Conservation (phyloP, 92 coral and sea anemone genomes). For the Nematostella vectensis region DNA sequence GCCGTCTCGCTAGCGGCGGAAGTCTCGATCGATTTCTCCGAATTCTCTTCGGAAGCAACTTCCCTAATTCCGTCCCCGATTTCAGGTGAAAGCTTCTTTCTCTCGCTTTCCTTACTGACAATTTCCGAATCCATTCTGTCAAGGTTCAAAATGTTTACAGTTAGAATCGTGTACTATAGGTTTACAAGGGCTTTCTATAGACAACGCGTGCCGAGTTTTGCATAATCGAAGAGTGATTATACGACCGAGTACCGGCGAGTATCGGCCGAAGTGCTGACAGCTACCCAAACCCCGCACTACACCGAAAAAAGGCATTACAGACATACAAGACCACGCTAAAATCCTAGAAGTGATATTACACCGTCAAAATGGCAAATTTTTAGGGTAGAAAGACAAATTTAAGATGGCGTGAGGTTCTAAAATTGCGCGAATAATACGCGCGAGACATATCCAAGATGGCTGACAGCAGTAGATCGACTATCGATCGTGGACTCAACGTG, state of each 20-base stretch:
- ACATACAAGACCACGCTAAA: too few relatives aligned
- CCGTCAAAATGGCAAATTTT: neutral
- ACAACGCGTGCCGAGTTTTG: conserved; percentile 22
- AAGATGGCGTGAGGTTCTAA: conserved; percentile 7
- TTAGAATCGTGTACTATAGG: conserved; percentile 2
- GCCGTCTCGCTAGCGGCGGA: too few relatives aligned
- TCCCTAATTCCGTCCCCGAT: conserved; percentile 15
- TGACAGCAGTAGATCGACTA: conserved; percentile 20
- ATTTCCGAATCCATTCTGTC: conserved; percentile 66
- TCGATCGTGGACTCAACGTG: too few relatives aligned
- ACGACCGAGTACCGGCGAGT: conserved; percentile 20
- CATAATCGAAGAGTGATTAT: conserved; percentile 53
- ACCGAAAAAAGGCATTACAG: conserved; percentile 11
- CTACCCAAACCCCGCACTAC: conserved; percentile 11
- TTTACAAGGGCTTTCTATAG: conserved; percentile 8
- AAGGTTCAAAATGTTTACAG: conserved; percentile 16
- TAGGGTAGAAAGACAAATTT: neutral
- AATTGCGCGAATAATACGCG: conserved; percentile 39
- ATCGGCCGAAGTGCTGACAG: conserved; percentile 42
- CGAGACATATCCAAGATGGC: conserved; percentile 28
- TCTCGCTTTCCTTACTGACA: conserved; percentile 55
- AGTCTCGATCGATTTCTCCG: conserved; percentile 28
- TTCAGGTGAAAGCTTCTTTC: conserved; percentile 57
- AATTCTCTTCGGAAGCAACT: conserved; percentile 14
- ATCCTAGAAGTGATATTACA: too few relatives aligned